Evolutionary conservation across 1,140 invertebrate genomes (phyloP), one percentile per base, ranked within the genome.

Genomic region (Brachionus manjavacas): DNA sequence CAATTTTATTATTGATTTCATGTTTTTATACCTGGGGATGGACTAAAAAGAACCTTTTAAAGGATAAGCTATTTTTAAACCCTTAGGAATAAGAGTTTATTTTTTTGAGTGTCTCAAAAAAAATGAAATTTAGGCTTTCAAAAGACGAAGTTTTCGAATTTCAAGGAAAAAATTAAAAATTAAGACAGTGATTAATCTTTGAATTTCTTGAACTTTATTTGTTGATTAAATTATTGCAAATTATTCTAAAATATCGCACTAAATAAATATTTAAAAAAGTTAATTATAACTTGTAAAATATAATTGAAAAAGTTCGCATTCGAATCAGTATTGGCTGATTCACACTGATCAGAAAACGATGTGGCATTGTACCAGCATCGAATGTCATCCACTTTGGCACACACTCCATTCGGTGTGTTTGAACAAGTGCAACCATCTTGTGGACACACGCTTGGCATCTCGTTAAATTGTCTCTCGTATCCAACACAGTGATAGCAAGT

Each of bases 401-500:
- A 68, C 3, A 68, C 64, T 68, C 64, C 64, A 68, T 31, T 68
- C 7, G 64, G 64, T 31, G 64, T 68, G 12, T 68, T 68, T 31
- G 64, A 68, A 68, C 64, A 68, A 68, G 64, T 68, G n/a, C 64
- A 68, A 28, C n/a, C 12, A 31, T 31, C 14, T 16, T 68, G 9
- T 68, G 64, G 64, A 68, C 64, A 68, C 9, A 68, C 64, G 31
- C 25, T 68, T 35, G 64, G 64, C 64, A 68, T 68, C 14, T 68
- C 64, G 25, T 68, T 68, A 28, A 68, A 68, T 68, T 68, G 9
- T 31, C 64, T 68, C 25, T 68, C 64, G n/a, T 68, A 68, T 28
- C 70, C 70, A 43, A 74, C n/a, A 74, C 70, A 74, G 9, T 74
- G 35, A 43, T 46, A 43, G 9, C 70, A 74, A 23, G 39, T 74